Evolutionary conservation across 2,113 vertebrate species (phyloP), one percentile per base, ranked within the genome.

Genomic region (Felis chaus): DNA sequence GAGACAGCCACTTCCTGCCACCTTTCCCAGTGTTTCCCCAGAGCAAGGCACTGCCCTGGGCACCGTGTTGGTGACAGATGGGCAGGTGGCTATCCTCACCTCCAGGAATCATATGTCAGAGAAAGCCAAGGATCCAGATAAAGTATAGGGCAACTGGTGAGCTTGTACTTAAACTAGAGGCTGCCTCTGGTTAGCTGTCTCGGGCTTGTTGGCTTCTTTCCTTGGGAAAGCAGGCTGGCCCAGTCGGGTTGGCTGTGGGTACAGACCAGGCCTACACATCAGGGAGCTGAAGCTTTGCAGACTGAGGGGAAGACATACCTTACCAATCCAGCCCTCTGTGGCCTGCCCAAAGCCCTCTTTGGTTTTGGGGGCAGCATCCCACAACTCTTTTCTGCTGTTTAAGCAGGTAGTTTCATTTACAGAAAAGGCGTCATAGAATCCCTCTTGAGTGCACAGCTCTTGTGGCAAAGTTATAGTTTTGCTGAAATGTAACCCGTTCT

Each of bases 401-500:
- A 96, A 97, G 96, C 89, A 76, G 91, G 89, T 84, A 86, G 85
- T 96, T 95, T 79, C 41, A 6, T 74, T 95, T 89, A 86, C 18
- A 1, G 63, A 84, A 79, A 71, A 81, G 41, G 41, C 55, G 3
- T 86, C 93, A 82, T n/a, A n/a, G 74, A 83, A 61, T 39, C 63
- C 61, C 55, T 91, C 50, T 86, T 45, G 65, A 89, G 36, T 16
- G 45, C 39, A 85, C 79, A 61, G 74, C 19, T 61, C 91, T 97
- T 73, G 69, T 25, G 95, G 92, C 41, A 39, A 89, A 74, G 55
- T 89, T 76, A 36, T 27, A 81, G 93, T 96, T 96, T 55, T 94
- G 63, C 92, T 96, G 97, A 97, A 96, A 96, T 68, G 31, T 79
- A 95, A 98, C 81, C 97, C 93, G 76, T 83, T 36, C 31, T 86